phyloP scores from a whole-genome alignment of 1,140 invertebrate genomes.

The Agraylea sexmaculata region DNA sequence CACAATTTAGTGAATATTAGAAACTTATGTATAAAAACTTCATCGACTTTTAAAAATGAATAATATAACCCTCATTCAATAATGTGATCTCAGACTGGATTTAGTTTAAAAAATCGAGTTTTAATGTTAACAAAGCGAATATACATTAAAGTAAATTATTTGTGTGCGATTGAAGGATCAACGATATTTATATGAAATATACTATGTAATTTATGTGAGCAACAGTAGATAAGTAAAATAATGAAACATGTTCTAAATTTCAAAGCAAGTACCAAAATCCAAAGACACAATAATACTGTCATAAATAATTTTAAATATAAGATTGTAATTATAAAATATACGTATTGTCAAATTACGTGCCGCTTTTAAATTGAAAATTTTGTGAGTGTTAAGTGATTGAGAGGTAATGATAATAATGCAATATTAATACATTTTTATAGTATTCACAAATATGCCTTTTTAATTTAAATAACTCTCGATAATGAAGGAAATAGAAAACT shows the following conservation, averaged over 20 bases:
- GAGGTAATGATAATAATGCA: background rate
- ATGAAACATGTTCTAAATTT: conserved; percentile 21
- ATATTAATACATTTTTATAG: background rate
- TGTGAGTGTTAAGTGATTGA: background rate
- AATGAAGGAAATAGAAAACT: background rate
- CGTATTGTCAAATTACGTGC: conserved; percentile 7
- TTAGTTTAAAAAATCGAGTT: conserved; percentile 6
- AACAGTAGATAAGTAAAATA: conserved; percentile 15
- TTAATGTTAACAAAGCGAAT: background rate
- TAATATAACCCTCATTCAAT: background rate
- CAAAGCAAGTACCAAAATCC: conserved; percentile 18
- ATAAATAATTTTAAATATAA: conserved; percentile 16
- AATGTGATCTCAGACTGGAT: background rate
- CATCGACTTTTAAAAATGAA: background rate
- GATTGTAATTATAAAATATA: conserved; percentile 14
- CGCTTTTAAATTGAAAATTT: conserved; percentile 3
- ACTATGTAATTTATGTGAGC: conserved; percentile 12
- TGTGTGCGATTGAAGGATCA: conserved; percentile 12
- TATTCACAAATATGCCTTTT: background rate
- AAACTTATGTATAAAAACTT: background rate
- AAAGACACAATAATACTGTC: conserved; percentile 15
- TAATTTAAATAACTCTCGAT: background rate
- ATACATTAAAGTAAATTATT: background rate
- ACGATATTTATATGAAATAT: conserved; percentile 12
- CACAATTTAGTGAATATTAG: background rate